Evolutionary conservation across 2,797 vertebrate species (phyloP).

Genomic region (Ptychadena robeensis): DNA sequence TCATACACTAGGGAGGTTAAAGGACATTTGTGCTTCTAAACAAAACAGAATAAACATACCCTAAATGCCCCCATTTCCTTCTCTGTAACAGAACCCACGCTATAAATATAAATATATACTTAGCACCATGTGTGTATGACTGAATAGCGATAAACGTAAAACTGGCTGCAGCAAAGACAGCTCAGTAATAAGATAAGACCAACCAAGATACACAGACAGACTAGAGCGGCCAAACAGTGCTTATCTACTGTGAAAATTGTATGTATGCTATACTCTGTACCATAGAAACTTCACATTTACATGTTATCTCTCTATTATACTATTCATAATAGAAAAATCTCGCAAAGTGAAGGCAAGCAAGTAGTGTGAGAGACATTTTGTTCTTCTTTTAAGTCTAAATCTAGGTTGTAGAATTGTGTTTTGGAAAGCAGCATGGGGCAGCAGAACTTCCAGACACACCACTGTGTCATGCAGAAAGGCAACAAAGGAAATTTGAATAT

Average conservation of each 20-base stretch:
- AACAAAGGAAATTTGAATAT: constrained; percentile 55
- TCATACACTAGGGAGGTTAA: no score
- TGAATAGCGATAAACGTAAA: not conserved
- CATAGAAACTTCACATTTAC: not conserved
- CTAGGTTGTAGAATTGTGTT: constrained; percentile 65
- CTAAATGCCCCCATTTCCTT: no score
- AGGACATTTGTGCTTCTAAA: no score
- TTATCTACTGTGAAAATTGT: not conserved
- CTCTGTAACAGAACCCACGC: no score
- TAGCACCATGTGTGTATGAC: not conserved
- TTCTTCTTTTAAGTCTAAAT: constrained; percentile 36
- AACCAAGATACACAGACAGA: not conserved
- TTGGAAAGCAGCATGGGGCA: constrained; percentile 67
- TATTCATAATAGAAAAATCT: constrained; percentile 30
- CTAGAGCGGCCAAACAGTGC: not conserved
- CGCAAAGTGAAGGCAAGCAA: constrained; percentile 22
- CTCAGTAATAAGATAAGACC: not conserved
- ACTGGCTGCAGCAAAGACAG: not conserved
- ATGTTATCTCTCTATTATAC: not conserved
- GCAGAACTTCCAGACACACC: constrained; percentile 57
- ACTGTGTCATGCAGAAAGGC: constrained; percentile 44
- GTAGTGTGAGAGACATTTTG: constrained; percentile 5
- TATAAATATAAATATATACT: no score
- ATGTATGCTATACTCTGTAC: not conserved
- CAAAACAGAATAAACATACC: no score